Evolutionary conservation across 2,797 vertebrate species (phyloP).

Genomic region (Erpetoichthys calabaricus): DNA sequence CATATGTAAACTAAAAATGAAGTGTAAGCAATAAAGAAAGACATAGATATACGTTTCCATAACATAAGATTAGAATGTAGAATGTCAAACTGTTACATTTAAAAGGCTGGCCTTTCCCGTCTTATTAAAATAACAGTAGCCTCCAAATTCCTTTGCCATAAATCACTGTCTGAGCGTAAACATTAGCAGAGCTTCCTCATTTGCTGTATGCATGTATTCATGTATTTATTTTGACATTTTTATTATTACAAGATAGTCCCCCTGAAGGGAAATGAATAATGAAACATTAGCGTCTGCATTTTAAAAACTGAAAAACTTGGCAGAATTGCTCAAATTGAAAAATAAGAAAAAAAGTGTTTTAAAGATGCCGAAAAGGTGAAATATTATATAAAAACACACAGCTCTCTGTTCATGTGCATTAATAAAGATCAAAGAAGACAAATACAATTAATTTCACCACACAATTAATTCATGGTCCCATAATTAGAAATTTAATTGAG

Average conservation of each 20-base stretch:
- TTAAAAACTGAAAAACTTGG: constrained; percentile 20
- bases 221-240: constrained; percentile 69
- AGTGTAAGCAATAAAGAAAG: constrained; percentile 12
- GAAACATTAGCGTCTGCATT: constrained; percentile 38
- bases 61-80: constrained; percentile 28
- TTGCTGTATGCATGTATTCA: constrained; percentile 51
- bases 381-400: background rate
- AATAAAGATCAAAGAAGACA: background rate
- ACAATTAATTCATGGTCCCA: too few relatives aligned
- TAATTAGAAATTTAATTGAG: too few relatives aligned
- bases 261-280: constrained; percentile 62
- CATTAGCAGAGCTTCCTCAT: constrained; percentile 44
- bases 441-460: constrained; percentile 1
- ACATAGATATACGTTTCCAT: constrained; percentile 41
- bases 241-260: constrained; percentile 55
- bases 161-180: constrained; percentile 46
- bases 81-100: constrained; percentile 33
- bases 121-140: constrained; percentile 40
- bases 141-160: constrained; percentile 41
- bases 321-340: constrained; percentile 14
- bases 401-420: background rate
- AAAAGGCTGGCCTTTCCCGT: constrained; percentile 25
- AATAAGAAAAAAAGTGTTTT: background rate
- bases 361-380: background rate
- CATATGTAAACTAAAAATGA: too few relatives aligned